These are phyloP conservation scores for Nothocercus julius DNA, from an alignment of 2,113 vertebrate genomes.

Conservation along the genomic window DNA sequence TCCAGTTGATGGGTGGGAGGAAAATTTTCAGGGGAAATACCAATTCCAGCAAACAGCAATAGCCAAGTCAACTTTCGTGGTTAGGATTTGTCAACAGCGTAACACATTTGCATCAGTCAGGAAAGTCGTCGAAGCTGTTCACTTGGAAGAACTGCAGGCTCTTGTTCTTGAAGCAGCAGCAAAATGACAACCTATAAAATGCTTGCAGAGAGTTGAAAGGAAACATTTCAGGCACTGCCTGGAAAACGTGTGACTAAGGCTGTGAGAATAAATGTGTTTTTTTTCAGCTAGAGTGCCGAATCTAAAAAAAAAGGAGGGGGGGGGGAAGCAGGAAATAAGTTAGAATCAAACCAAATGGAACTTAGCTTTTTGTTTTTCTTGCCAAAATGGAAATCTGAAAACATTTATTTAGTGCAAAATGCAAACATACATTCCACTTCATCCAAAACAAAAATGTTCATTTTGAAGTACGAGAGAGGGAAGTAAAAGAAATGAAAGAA, in stretches of 20 bases:
- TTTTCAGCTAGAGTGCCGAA: slow-evolving; percentile 64
- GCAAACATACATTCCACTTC: slow-evolving; percentile 71
- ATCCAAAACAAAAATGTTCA: slow-evolving; percentile 74
- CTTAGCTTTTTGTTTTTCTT: slow-evolving; percentile 65
- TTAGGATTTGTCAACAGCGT: slow-evolving; percentile 66
- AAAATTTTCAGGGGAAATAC: slow-evolving; percentile 58
- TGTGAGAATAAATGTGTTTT: slow-evolving; percentile 66
- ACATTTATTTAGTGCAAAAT: slow-evolving; percentile 75
- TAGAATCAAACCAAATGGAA: slow-evolving; percentile 71
- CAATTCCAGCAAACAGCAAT: slow-evolving; percentile 22
- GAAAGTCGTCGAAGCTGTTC: slow-evolving; percentile 63
- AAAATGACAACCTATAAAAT: slow-evolving; percentile 73
- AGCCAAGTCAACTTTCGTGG: slow-evolving; percentile 59
- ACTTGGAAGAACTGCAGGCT: slow-evolving; percentile 60
- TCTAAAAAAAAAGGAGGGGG: slow-evolving; percentile 34
- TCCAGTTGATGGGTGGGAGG: neutral
- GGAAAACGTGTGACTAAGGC: slow-evolving; percentile 69
- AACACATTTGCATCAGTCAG: slow-evolving; percentile 69
- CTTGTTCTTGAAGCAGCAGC: slow-evolving; percentile 65
- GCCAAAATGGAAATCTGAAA: slow-evolving; percentile 74
- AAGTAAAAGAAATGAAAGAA: slow-evolving; percentile 51
- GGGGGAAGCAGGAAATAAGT: slow-evolving; percentile 56
- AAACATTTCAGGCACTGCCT: slow-evolving; percentile 68
- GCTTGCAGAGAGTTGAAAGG: slow-evolving; percentile 66
- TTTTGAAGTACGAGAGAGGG: slow-evolving; percentile 48